Percentiles rank a stretch among this genome's conserved stretches.
phyloP scores from a whole-genome alignment of 2,797 vertebrate genomes.

The Zenarchopterus dispar region DNA sequence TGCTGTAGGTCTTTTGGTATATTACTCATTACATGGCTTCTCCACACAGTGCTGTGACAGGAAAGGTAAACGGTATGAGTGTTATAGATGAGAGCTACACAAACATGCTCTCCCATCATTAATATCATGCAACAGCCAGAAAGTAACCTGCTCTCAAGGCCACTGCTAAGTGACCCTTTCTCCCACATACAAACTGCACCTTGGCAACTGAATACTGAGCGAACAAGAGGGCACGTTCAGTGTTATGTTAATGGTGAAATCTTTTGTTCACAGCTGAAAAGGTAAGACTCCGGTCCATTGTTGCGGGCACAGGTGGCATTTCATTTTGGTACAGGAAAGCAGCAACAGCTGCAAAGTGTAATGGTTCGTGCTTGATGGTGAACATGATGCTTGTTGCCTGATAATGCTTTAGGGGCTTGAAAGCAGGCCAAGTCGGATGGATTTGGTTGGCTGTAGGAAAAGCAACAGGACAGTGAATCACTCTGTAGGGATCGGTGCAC shows the following conservation, averaged over 20 bases:
- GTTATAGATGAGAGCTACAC: conserved; percentile 58
- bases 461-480: conserved; percentile 61
- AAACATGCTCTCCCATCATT: conserved; percentile 68
- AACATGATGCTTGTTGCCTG: conserved; percentile 59
- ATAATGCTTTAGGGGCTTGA: conserved; percentile 62
- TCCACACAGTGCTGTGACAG: conserved; percentile 73
- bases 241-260: conserved; percentile 46
- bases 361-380: conserved; percentile 57
- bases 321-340: conserved; percentile 46
- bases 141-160: conserved; percentile 75
- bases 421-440: conserved; percentile 56
- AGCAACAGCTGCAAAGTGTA: conserved; percentile 68
- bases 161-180: conserved; percentile 61
- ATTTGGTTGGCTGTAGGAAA: conserved; percentile 51
- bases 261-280: conserved; percentile 35
- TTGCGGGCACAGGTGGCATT: conserved; percentile 44
- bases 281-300: conserved; percentile 36
- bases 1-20: conserved; percentile 80
- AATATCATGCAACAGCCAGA: conserved; percentile 64
- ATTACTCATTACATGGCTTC: conserved; percentile 80
- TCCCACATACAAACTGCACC: not conserved
- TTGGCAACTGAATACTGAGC: conserved; percentile 18
- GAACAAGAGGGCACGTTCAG: conserved; percentile 19
- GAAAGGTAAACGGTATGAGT: conserved; percentile 77
- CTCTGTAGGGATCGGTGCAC: conserved; percentile 60